Evolutionary conservation across 2,113 vertebrate genomes (phyloP), one percentile per base, ranked within the genome.

Genomic region (Chelonoidis abingdonii): DNA sequence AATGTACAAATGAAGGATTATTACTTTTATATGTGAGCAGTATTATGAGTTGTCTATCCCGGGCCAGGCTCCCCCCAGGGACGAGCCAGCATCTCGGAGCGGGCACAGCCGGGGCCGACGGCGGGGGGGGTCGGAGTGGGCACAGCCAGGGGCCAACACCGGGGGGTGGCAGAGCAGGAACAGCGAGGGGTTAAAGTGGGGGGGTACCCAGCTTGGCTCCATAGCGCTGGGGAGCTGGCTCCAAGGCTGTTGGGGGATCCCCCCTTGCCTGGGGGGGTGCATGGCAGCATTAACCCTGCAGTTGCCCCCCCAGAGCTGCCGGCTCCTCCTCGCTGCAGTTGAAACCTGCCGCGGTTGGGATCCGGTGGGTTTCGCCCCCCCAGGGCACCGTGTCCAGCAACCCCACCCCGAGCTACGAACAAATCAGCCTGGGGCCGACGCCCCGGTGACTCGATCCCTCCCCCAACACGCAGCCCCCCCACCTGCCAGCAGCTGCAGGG

Each of bases 1-100:
- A 99, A 99, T 99, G 99, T 99, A 99, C 98, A 99, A 99, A 99
- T 99, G 99, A 99, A 99, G 99, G 99, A 99, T 98, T 93, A 98
- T 98, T 99, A 99, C 99, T 99, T 99, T 99, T 99, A 98, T 99
- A 99, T 99, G 99, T 99, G 99, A 99, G 99, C 99, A 99, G 99
- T 99, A 99, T 99, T 99, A 99, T 99, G 94, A 92, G 93, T 89
- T 94, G 96, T 96, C 95, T 97, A 99, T 99, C 98, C 95, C 94
- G 17, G 62, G 29, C 62, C 62, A 17, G 94, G 91, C 94, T 93
- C 96, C 56, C 72, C 96, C 52, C 12, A 14, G 2, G 82, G 81
- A 49, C 47, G 31, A 38, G 80, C 41, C 21, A 7, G 80, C 1
- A 11, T 47, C 29, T 25, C 1, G 2, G 79, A 54, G 57, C 38